These are phyloP conservation scores for Brenthis ino DNA, from an alignment of 2,888 invertebrate genomes.

Conservation along the genomic window DNA sequence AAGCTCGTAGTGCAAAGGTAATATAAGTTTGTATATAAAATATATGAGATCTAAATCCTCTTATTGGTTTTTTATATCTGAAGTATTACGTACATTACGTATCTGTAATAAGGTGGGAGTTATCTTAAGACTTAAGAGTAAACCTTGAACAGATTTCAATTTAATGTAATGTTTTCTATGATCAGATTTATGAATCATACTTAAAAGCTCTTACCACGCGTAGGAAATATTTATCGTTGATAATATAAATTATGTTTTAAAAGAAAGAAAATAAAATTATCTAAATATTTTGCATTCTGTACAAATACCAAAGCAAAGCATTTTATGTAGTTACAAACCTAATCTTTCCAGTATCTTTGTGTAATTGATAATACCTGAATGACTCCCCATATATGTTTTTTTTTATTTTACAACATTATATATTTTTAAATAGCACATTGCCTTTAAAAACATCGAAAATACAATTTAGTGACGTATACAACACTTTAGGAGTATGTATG, in stretches of 20 bases:
- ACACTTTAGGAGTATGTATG: constrained; percentile 5
- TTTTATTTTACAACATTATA: no score
- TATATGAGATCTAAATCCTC: not conserved
- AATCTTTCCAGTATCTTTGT: no score
- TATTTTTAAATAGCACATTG: no score
- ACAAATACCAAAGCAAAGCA: no score
- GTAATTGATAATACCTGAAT: no score
- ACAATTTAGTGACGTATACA: not conserved
- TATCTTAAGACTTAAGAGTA: constrained; percentile 12
- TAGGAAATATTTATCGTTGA: not conserved
- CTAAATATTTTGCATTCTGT: no score
- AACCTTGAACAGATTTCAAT: constrained; percentile 37
- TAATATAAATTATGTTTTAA: no score
- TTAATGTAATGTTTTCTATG: constrained; percentile 22
- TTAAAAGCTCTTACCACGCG: constrained; percentile 14
- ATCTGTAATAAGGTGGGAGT: constrained; percentile 13
- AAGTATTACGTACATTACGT: constrained; percentile 4
- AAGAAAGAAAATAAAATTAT: no score
- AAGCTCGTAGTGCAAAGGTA: constrained; percentile 92
- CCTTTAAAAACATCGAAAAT: not conserved
- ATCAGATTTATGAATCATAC: constrained; percentile 7
- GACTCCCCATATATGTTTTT: no score
- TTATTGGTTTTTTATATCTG: not conserved
- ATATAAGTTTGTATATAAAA: constrained; percentile 25
- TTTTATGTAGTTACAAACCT: no score